Evolutionary conservation across 35 echinoderm and acorn worm species (phyloP), one percentile per base, ranked within the genome.

Genomic region (Chiridota heheva): DNA sequence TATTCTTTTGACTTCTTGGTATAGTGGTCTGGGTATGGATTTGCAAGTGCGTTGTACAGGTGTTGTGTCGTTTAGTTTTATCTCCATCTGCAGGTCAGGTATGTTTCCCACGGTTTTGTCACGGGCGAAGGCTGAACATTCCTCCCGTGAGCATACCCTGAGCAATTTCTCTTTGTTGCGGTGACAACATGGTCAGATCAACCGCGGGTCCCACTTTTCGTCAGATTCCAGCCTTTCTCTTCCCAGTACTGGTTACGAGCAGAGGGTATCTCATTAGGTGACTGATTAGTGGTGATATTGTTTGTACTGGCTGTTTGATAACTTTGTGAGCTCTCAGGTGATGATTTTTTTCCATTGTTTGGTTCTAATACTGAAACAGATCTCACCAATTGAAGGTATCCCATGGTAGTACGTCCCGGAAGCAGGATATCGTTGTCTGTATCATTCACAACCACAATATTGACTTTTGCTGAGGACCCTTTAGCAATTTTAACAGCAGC

Each of bases 331-430:
- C 67, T 42, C 36, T 70, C 67, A 7, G 67, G 67, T 17, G 24
- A 27, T n/a, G 57, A 27, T 41, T 43, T n/a, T 80, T 1, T 28
- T 32, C 13, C 4, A 8, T 24, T 57, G 4, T 2, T 55, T 31
- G 38, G 27, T 17, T 5, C 28, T 73, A 40, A 15, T 79, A 32
- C 36, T 45, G 4, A 26, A 36, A 0, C 77, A 64, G 82, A 6
- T 30, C 40, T 32, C 20, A 8, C 2, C 65, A 72, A 0, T 82
- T 33, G 1, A 89, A 41, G 7, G 78, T 82, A 24, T 82, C 86
- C 55, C 82, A 78, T 24, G 57, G 77, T n/a, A 53, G 67, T 0
- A 68, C 82, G 35, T 89, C 86, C 86, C 86, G 82, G 2, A 89
- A 44, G 16, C 42, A 77, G 22, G 41, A 58, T 3, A 44, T 53